Evolutionary conservation across 2,888 invertebrate genomes (phyloP), one percentile per base, ranked within the genome.

Genomic region (Chymomyza fuscimana): DNA sequence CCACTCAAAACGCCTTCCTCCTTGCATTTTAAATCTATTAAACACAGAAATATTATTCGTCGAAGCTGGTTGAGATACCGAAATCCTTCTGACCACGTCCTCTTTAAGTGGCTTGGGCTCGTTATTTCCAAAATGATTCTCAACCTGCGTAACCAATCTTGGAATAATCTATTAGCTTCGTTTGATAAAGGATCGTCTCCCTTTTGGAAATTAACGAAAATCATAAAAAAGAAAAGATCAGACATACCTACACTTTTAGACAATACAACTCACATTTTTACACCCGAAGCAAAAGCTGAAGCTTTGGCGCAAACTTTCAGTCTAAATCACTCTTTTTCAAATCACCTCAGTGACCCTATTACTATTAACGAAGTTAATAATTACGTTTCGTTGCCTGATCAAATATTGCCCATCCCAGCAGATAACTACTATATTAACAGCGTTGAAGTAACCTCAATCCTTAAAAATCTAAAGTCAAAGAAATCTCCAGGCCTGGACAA

Each of bases 201-300:
- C 54, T 54, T 54, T 54, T 54, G 54, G 54, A 54, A 54, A 54
- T 16, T 54, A n/a, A n/a, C 54, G 16, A 54, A 54, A 54, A n/a
- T n/a, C 16, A 54, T 54, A n/a, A 54, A 54, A n/a, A 54, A 54
- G 54, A 54, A 54, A 54, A 12, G 16, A 6, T n/a, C 6, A 12
- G n/a, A 12, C 2, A 54, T 54, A 7, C 54, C 54, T 16, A 54
- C 54, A 54, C 54, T 54, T 54, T n/a, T n/a, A 54, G 6, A 1
- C 2, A 54, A 54, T 4, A 6, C n/a, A n/a, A 54, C 12, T n/a
- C 7, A 1, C 16, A n/a, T 54, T 54, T 54, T 2, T 6, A 54
- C 54, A 9, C 46, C 46, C 10, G 46, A 46, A n/a, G 15, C 10
- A n/a, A 54, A 12, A 16, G 54, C 54, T 16, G 54, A n/a, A 6